Evolutionary conservation across 1,140 invertebrate species (phyloP).

Genomic region (Tetragonula clypearis): DNA sequence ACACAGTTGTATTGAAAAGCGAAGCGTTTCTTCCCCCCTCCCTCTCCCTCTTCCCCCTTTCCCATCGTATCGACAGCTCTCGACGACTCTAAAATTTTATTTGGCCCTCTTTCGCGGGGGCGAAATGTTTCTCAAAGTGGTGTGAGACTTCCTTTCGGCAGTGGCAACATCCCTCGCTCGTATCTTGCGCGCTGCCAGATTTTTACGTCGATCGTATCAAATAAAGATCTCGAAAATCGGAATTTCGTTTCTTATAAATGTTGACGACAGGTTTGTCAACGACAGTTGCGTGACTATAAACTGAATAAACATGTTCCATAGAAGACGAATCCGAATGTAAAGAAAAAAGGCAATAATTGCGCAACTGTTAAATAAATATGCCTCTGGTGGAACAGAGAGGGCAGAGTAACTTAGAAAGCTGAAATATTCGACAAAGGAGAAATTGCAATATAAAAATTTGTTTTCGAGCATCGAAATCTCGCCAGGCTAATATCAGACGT

Average conservation of each 20-base stretch:
- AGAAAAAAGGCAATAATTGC: no score
- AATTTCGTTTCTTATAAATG: neutral
- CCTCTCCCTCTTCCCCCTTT: slow-evolving; percentile 13
- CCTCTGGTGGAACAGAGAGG: no score
- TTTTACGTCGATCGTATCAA: slow-evolving; percentile 2
- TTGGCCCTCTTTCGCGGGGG: slow-evolving; percentile 54
- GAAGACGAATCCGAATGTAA: no score
- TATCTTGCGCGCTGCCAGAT: slow-evolving; percentile 7
- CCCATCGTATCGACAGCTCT: slow-evolving; percentile 55
- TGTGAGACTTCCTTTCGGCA: neutral
- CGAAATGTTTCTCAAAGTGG: slow-evolving; percentile 28
- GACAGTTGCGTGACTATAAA: no score
- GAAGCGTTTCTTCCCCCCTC: slow-evolving; percentile 29
- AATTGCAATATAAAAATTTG: no score
- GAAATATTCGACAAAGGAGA: no score
- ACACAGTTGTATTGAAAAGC: slow-evolving; percentile 71
- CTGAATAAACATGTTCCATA: no score
- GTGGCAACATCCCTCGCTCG: neutral
- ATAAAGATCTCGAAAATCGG: neutral
- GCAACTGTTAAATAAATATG: no score
- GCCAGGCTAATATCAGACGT: no score
- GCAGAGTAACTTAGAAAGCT: no score
- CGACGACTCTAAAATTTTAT: slow-evolving; percentile 79
- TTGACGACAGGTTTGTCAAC: neutral
- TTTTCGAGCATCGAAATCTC: neutral